These are phyloP conservation scores for Pyrgus malvae DNA, from an alignment of 2,888 invertebrate genomes.

Conservation along the genomic window DNA sequence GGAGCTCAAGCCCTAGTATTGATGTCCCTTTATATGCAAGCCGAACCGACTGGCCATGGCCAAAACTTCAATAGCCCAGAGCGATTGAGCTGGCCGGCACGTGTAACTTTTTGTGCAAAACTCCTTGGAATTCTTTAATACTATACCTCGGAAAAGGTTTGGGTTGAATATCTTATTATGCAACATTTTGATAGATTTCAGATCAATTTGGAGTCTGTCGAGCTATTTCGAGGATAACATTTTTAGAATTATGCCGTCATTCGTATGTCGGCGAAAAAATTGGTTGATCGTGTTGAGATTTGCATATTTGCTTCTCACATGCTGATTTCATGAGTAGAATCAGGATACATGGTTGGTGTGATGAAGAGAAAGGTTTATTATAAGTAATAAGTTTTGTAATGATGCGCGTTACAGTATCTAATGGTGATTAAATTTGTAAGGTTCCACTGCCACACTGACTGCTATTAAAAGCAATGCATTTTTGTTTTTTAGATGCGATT, in stretches of 20 bases:
- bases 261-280: conserved; percentile 42
- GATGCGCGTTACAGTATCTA: too few relatives aligned
- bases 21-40: conserved; percentile 71
- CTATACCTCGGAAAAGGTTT: conserved; percentile 54
- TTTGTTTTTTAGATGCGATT: too few relatives aligned
- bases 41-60: conserved; percentile 58
- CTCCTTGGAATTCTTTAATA: conserved; percentile 69
- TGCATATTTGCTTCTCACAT: conserved; percentile 32
- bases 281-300: conserved; percentile 42
- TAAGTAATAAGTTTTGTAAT: too few relatives aligned
- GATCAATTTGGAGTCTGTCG: conserved; percentile 23
- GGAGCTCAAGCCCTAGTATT: too few relatives aligned
- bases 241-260: conserved; percentile 47
- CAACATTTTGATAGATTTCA: conserved; percentile 60
- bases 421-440: too few relatives aligned
- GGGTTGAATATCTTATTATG: conserved; percentile 75
- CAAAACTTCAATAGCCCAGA: conserved; percentile 77
- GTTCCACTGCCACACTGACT: too few relatives aligned
- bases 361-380: too few relatives aligned
- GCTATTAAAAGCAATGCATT: too few relatives aligned
- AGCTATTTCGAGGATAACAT: conserved; percentile 43
- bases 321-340: not conserved
- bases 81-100: conserved; percentile 70
- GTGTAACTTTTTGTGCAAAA: conserved; percentile 79
- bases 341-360: too few relatives aligned